Evolutionary conservation across 2,113 vertebrate species (phyloP).

Genomic region (Percopsis transmontana): DNA sequence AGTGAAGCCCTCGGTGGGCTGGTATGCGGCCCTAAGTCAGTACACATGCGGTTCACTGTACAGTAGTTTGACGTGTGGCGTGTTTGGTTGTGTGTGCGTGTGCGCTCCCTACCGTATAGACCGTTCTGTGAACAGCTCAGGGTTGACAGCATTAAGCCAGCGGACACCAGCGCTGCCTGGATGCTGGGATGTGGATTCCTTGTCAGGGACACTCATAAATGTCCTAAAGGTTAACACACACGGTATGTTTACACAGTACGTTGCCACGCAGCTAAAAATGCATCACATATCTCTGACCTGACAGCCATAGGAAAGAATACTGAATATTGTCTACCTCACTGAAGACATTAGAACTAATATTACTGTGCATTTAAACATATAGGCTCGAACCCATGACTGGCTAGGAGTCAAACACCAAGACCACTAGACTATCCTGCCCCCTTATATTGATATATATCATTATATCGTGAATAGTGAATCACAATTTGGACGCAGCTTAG

Average conservation of each 20-base stretch:
- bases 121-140: constrained; percentile 69
- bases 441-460: too few species aligned
- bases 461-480: too few species aligned
- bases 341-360: too few species aligned
- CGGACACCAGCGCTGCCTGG: constrained; percentile 53
- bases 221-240: constrained; percentile 72
- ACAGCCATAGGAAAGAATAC: too few species aligned
- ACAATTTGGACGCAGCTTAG: too few species aligned
- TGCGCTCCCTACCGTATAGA: constrained; percentile 65
- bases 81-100: constrained; percentile 22
- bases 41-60: constrained; percentile 40
- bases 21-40: constrained; percentile 15
- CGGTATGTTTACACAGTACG: not conserved
- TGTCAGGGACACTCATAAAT: constrained; percentile 72
- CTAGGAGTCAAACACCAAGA: too few species aligned
- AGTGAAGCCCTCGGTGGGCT: constrained; percentile 28
- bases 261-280: too few species aligned
- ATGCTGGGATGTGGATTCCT: constrained; percentile 35
- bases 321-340: too few species aligned
- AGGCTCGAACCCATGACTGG: too few species aligned
- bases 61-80: not conserved
- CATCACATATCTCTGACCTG: too few species aligned
- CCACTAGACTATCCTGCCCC: too few species aligned
- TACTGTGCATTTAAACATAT: too few species aligned
- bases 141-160: constrained; percentile 84